Conservation (phyloP, 2,113 vertebrate genomes). For the Pollimyrus isidori region DNA sequence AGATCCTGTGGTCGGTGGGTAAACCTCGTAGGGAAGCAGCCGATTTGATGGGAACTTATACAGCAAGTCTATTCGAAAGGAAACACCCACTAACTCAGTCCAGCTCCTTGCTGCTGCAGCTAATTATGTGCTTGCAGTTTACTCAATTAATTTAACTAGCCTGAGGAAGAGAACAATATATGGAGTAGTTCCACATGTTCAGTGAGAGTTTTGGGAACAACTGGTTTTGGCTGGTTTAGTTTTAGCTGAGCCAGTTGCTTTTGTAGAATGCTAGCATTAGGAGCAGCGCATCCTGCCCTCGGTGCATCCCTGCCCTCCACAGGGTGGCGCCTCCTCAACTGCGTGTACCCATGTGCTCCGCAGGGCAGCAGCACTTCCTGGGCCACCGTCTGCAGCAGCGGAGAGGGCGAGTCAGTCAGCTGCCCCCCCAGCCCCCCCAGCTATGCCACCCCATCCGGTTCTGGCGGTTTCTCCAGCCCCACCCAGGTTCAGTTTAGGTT, state of each 20-base stretch:
- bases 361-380: conserved; percentile 74
- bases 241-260: neutral
- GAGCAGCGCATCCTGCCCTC: neutral
- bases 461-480: conserved; percentile 42
- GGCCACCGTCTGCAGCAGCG: conserved; percentile 59
- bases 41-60: neutral
- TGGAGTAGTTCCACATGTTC: neutral
- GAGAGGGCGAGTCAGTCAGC: conserved; percentile 59
- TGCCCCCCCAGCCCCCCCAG: conserved; percentile 6
- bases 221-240: neutral
- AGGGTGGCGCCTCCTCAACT: neutral
- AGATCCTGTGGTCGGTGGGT: conserved; percentile 74
- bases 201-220: neutral
- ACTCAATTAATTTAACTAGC: neutral
- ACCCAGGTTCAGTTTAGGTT: conserved; percentile 55
- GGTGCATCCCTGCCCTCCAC: no score
- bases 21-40: neutral
- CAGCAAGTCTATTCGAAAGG: neutral
- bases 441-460: conserved; percentile 48
- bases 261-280: neutral
- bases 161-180: neutral
- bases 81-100: neutral
- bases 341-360: conserved; percentile 16
- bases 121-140: neutral
- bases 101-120: neutral